Conservation (phyloP, 1,140 invertebrate genomes). For the Drosophila tristis region DNA sequence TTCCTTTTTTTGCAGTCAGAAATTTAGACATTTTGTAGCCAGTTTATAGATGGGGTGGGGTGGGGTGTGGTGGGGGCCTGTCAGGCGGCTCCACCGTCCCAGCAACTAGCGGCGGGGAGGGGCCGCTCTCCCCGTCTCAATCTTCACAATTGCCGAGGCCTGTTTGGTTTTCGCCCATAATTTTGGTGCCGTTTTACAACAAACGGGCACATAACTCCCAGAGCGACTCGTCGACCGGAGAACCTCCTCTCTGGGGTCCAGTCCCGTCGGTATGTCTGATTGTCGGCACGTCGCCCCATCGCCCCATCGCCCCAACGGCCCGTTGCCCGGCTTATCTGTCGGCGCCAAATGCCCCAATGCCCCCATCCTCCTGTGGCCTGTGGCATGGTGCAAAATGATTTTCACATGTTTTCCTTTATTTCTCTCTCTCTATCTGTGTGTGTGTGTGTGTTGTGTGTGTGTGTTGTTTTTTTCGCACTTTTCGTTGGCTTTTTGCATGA, state of each 20-base stretch:
- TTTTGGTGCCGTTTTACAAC: constrained; percentile 75
- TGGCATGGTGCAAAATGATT: constrained; percentile 62
- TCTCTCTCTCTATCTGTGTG: neutral
- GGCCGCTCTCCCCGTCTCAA: neutral
- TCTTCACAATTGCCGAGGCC: constrained; percentile 47
- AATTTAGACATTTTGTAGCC: constrained; percentile 78
- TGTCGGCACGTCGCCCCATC: neutral
- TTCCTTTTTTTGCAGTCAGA: constrained; percentile 14
- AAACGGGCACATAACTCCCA: constrained; percentile 74
- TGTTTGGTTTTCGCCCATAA: constrained; percentile 79
- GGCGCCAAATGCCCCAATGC: constrained; percentile 36
- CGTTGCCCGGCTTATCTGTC: constrained; percentile 57
- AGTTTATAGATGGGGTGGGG: constrained; percentile 66
- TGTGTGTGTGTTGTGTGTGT: neutral
- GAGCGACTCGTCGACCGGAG: constrained; percentile 35
- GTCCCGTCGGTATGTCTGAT: constrained; percentile 10
- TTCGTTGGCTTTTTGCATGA: constrained; percentile 36
- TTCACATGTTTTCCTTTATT: constrained; percentile 72
- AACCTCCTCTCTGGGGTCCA: constrained; percentile 25
- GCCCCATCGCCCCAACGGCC: neutral
- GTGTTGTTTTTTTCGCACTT: constrained; percentile 40
- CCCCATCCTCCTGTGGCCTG: neutral
- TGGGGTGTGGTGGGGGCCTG: neutral
- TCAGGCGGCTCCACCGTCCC: constrained; percentile 1
- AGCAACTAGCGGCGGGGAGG: neutral